These are phyloP conservation scores for Acrocephalus scirpaceus DNA, from an alignment of 2,797 vertebrate genomes.

Conservation along the genomic window DNA sequence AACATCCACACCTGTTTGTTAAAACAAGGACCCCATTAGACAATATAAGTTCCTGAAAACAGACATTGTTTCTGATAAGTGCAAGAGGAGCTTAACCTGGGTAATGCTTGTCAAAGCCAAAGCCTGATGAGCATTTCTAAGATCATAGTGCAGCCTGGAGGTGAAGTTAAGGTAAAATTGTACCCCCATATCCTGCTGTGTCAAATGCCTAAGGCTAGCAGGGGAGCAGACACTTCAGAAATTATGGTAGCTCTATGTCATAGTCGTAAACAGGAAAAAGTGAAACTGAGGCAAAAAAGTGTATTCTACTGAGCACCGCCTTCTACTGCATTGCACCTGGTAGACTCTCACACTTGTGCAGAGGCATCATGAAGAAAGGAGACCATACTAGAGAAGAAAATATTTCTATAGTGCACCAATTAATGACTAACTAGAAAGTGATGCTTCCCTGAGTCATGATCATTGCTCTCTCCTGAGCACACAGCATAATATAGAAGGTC, in stretches of 20 bases:
- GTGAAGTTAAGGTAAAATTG: neutral
- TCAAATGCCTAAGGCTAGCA: neutral
- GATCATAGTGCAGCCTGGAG: neutral
- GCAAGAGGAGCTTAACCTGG: neutral
- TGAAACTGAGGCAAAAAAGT: neutral
- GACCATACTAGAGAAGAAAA: neutral
- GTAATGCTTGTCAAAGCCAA: neutral
- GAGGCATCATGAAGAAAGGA: neutral
- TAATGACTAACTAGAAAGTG: neutral
- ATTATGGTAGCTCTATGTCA: neutral
- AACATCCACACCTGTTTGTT: neutral
- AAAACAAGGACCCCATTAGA: neutral
- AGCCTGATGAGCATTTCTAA: neutral
- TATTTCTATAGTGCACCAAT: neutral
- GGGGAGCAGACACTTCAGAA: neutral
- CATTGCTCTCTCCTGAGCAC: neutral
- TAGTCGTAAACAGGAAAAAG: neutral
- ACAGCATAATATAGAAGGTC: neutral
- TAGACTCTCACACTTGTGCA: neutral
- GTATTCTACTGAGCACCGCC: neutral
- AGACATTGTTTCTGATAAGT: neutral
- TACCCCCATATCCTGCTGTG: neutral
- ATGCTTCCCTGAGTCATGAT: neutral
- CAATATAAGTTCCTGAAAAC: accelerated
- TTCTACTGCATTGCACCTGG: neutral